These are phyloP conservation scores for Darevskia mixta DNA, from an alignment of 2,797 vertebrate genomes.

Conservation along the genomic window DNA sequence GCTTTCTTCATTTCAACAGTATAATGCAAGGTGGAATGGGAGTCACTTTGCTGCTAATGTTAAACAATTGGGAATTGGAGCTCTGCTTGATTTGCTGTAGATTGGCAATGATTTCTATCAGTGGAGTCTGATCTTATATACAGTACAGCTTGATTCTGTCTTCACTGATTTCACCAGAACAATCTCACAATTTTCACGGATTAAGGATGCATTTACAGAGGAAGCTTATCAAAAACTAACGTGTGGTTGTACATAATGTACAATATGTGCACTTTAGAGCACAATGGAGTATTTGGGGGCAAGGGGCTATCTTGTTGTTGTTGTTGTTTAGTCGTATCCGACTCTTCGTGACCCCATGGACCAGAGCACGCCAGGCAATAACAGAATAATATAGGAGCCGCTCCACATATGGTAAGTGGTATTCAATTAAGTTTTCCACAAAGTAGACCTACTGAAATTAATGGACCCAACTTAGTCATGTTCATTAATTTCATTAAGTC, in stretches of 20 bases:
- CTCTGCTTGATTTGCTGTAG: not conserved
- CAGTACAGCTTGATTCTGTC: too few relatives aligned
- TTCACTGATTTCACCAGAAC: not conserved
- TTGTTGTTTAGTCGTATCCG: too few relatives aligned
- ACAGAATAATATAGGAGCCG: too few relatives aligned
- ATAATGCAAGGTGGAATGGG: not conserved
- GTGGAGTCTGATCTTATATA: not conserved
- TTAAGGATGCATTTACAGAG: too few relatives aligned
- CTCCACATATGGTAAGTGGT: not conserved
- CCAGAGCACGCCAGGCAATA: too few relatives aligned
- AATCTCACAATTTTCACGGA: not conserved
- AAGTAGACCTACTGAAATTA: not conserved
- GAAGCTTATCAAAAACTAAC: not conserved
- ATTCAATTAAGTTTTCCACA: too few relatives aligned
- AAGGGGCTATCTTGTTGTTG: not conserved
- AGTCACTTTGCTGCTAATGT: too few relatives aligned
- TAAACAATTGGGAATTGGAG: too few relatives aligned
- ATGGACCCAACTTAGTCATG: not conserved
- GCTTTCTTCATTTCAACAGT: not conserved
- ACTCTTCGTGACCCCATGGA: too few relatives aligned
- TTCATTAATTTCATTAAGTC: not conserved
- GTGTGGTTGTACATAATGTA: rapidly evolving
- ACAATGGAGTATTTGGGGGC: not conserved
- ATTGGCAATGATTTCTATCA: not conserved
- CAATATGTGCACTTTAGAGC: not conserved